Conservation (phyloP, 2,888 invertebrate species). For the Hydrotaea cyrtoneurina region DNA sequence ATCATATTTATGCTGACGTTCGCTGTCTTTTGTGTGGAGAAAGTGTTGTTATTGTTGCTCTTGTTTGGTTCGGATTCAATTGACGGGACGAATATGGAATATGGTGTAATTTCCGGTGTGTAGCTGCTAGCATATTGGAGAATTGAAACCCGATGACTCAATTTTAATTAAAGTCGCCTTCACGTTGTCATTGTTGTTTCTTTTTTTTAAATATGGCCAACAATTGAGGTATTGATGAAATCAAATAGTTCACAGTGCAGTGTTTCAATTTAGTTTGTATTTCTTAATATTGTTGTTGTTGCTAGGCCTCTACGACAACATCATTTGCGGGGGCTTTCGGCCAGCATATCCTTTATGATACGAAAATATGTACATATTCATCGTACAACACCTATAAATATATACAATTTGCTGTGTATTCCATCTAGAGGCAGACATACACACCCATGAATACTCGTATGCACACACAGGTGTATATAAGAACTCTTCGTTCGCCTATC, state of each 20-base stretch:
- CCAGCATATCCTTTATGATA: background rate
- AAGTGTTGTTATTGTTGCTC: conserved; percentile 46
- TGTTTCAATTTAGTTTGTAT: background rate
- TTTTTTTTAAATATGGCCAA: conserved; percentile 29
- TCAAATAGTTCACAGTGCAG: conserved; percentile 1
- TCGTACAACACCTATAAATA: background rate
- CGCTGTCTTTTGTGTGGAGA: conserved; percentile 39
- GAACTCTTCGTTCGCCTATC: background rate
- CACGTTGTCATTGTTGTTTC: conserved; percentile 2
- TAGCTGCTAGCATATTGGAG: conserved; percentile 11
- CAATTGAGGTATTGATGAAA: conserved; percentile 28
- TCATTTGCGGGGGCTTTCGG: background rate
- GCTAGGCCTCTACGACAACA: background rate
- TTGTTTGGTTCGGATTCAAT: conserved; percentile 35
- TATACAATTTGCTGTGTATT: background rate
- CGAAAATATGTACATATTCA: conserved; percentile 4
- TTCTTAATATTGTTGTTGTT: background rate
- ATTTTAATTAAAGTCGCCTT: conserved; percentile 45
- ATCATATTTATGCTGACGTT: background rate
- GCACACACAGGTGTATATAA: no score
- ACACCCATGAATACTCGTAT: no score
- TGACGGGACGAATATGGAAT: conserved; percentile 46
- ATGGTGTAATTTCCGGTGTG: conserved; percentile 63
- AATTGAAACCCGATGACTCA: conserved; percentile 56
- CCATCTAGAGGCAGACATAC: background rate